A percentile compares a stretch with the other conserved stretches of the same genome.
These are phyloP conservation scores for Ciconia stormi DNA, from an alignment of 2,113 vertebrate genomes.

Conservation along the genomic window DNA sequence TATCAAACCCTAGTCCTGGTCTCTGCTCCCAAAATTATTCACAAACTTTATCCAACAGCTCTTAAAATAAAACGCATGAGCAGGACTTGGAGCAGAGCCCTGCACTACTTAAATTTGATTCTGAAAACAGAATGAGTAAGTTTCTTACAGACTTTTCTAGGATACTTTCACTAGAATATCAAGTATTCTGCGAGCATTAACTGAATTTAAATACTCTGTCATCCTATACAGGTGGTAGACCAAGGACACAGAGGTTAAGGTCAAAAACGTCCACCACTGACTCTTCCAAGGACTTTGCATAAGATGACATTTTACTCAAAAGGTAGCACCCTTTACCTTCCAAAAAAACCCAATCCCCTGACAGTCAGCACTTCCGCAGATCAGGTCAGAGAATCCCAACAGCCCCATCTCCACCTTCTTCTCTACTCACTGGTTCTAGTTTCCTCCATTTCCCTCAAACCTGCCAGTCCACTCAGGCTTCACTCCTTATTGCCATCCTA, in stretches of 20 bases:
- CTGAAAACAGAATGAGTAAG: not conserved
- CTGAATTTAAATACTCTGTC: not conserved
- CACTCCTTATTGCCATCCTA: not conserved
- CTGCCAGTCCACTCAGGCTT: not conserved
- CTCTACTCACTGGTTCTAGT: not conserved
- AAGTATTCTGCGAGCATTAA: not conserved
- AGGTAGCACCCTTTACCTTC: not conserved
- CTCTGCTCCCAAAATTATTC: not conserved
- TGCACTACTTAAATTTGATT: not conserved
- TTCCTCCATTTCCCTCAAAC: not conserved
- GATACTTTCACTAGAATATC: not conserved
- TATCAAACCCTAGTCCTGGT: not conserved
- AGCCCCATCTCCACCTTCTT: not conserved
- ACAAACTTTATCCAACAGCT: not conserved
- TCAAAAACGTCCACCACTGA: not conserved
- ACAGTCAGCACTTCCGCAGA: not conserved
- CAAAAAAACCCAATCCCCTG: not conserved
- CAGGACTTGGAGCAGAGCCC: not conserved
- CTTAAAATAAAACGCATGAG: not conserved
- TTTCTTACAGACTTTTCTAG: not conserved
- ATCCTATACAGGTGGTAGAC: not conserved
- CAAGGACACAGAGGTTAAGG: not conserved
- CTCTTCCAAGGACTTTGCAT: not conserved
- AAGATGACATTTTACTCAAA: not conserved
- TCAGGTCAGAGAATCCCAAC: not conserved